Percentiles rank a stretch among this genome's conserved stretches.
Evolutionary conservation across 2,888 invertebrate species (phyloP).

Genomic region (Autographa gamma): DNA sequence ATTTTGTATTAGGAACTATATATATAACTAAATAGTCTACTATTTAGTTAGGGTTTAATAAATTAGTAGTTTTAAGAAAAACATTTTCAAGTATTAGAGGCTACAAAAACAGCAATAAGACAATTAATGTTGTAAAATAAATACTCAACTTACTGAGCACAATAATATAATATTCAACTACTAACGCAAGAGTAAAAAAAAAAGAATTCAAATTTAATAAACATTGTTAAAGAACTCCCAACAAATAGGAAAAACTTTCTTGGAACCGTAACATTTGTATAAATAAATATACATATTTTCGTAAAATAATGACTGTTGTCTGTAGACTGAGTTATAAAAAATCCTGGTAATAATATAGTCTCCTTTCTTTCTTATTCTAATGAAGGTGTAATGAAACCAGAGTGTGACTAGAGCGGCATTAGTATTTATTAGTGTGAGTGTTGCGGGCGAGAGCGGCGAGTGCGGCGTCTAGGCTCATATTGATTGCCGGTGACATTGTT

Average conservation of each 20-base stretch:
- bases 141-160: too few relatives aligned
- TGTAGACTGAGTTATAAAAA: neutral
- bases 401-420: constrained; percentile 25
- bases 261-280: neutral
- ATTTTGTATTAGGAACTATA: too few relatives aligned
- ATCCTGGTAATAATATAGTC: neutral
- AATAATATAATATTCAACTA: too few relatives aligned
- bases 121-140: too few relatives aligned
- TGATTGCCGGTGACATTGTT: constrained; percentile 91
- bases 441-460: constrained; percentile 48
- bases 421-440: constrained; percentile 31
- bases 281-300: neutral
- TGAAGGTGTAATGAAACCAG: constrained; percentile 43
- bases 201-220: neutral
- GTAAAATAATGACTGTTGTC: neutral
- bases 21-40: too few relatives aligned
- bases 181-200: too few relatives aligned
- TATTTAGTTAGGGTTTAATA: too few relatives aligned
- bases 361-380: constrained; percentile 8
- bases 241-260: neutral
- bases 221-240: neutral
- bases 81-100: too few relatives aligned
- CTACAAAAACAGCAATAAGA: too few relatives aligned
- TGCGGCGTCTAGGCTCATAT: constrained; percentile 85
- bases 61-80: too few relatives aligned